Percentiles rank a stretch among this genome's conserved stretches.
These are phyloP conservation scores for Brachionus koreanus DNA, from an alignment of 1,140 invertebrate genomes.

Conservation along the genomic window DNA sequence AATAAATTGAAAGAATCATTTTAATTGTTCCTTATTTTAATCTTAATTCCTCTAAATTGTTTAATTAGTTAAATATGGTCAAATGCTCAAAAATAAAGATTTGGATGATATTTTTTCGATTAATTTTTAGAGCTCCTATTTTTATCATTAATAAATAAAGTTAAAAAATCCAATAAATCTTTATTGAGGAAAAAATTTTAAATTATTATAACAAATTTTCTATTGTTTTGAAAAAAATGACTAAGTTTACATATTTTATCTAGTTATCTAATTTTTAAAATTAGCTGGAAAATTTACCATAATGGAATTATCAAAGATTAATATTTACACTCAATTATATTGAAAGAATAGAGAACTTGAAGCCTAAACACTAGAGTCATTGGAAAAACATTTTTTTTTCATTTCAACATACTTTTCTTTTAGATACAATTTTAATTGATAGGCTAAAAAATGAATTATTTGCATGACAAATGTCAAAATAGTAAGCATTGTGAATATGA, in stretches of 20 bases:
- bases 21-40: neutral
- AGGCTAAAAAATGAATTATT: constrained; percentile 35
- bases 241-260: too few species aligned
- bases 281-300: neutral
- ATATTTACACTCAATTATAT: neutral
- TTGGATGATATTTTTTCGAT: neutral
- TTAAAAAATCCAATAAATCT: neutral
- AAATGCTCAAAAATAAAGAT: neutral
- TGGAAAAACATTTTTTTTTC: constrained; percentile 32
- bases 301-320: neutral
- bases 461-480: constrained; percentile 28
- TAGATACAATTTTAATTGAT: constrained; percentile 30
- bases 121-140: too few species aligned
- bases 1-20: neutral
- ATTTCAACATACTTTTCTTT: constrained; percentile 29
- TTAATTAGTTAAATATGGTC: too few species aligned
- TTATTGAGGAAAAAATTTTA: neutral
- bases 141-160: neutral
- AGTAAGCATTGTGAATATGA: neutral
- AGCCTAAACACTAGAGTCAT: neutral
- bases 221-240: neutral
- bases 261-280: neutral
- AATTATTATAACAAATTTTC: neutral
- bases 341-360: neutral
- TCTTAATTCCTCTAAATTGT: neutral